Evolutionary conservation across 2,113 vertebrate species (phyloP).

Genomic region (Abramis brama): DNA sequence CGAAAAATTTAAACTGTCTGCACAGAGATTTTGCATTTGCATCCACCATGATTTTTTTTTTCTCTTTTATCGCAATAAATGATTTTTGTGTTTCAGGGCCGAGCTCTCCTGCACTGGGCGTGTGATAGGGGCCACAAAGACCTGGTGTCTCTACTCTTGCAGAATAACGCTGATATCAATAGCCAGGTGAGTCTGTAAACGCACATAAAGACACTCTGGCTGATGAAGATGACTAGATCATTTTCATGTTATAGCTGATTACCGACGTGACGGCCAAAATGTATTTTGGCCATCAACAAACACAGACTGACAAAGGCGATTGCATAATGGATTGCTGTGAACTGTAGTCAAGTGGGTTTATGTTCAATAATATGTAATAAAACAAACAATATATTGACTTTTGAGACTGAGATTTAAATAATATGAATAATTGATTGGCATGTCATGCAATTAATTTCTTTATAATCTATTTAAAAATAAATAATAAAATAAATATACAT

Average conservation of each 20-base stretch:
- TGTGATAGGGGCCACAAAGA: slow-evolving; percentile 97
- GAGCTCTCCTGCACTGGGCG: slow-evolving; percentile 92
- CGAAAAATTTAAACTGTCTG: background rate
- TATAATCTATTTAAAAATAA: no score
- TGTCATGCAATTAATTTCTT: no score
- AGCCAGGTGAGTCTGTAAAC: slow-evolving; percentile 84
- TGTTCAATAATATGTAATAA: background rate
- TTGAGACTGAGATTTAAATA: no score
- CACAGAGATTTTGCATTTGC: background rate
- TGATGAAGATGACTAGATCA: background rate
- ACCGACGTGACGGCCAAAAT: background rate
- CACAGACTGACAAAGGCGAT: background rate
- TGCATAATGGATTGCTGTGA: background rate
- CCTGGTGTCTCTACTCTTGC: slow-evolving; percentile 86
- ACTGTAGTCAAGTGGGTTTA: background rate
- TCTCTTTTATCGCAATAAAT: background rate
- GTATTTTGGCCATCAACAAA: background rate
- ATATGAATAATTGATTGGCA: no score
- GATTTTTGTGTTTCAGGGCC: slow-evolving; percentile 79
- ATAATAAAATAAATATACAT: background rate
- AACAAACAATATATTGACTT: background rate
- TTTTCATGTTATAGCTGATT: background rate
- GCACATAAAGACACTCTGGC: background rate
- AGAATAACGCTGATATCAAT: slow-evolving; percentile 88
- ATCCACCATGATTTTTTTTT: background rate